Conservation (phyloP, 2,797 vertebrate species). For the Anguilla anguilla region DNA sequence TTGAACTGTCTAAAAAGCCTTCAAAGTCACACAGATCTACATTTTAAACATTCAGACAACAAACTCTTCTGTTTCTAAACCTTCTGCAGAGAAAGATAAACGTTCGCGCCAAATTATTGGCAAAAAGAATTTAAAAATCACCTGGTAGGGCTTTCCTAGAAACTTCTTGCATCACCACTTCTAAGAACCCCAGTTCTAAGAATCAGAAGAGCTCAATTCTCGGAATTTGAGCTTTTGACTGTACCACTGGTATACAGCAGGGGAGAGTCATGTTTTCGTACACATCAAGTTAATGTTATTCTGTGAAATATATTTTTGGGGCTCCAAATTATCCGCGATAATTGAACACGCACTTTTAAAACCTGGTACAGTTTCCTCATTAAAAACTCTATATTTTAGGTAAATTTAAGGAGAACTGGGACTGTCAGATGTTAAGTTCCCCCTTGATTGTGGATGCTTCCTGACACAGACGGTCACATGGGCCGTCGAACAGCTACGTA, state of each 20-base stretch:
- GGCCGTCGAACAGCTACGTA: slow-evolving; percentile 70
- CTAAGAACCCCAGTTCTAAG: slow-evolving; percentile 99
- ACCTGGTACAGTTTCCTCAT: rapidly evolving
- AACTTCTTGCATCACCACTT: slow-evolving; percentile 99
- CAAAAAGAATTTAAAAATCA: slow-evolving; percentile 78
- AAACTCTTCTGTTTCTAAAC: slow-evolving; percentile 52
- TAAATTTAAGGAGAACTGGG: slow-evolving; percentile 31
- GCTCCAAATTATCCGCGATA: rapidly evolving
- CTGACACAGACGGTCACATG: slow-evolving; percentile 77
- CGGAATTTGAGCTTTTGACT: slow-evolving; percentile 96
- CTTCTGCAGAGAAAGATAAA: slow-evolving; percentile 63
- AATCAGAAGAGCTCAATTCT: slow-evolving; percentile 99
- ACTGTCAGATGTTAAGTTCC: slow-evolving; percentile 22
- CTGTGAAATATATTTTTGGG: not conserved
- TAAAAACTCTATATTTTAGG: not conserved
- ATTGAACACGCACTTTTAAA: rapidly evolving
- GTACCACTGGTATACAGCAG: slow-evolving; percentile 76
- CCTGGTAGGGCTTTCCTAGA: slow-evolving; percentile 99
- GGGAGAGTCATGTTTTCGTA: slow-evolving; percentile 71
- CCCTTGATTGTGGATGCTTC: slow-evolving; percentile 64
- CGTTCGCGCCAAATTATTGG: slow-evolving; percentile 72
- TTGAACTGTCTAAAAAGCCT: slow-evolving; percentile 45
- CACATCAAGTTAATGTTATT: slow-evolving; percentile 1
- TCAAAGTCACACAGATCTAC: slow-evolving; percentile 21
- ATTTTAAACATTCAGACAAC: slow-evolving; percentile 39